These are phyloP conservation scores for Lepilemur septentrionalis DNA, from an alignment of 2,797 vertebrate genomes.

Conservation along the genomic window DNA sequence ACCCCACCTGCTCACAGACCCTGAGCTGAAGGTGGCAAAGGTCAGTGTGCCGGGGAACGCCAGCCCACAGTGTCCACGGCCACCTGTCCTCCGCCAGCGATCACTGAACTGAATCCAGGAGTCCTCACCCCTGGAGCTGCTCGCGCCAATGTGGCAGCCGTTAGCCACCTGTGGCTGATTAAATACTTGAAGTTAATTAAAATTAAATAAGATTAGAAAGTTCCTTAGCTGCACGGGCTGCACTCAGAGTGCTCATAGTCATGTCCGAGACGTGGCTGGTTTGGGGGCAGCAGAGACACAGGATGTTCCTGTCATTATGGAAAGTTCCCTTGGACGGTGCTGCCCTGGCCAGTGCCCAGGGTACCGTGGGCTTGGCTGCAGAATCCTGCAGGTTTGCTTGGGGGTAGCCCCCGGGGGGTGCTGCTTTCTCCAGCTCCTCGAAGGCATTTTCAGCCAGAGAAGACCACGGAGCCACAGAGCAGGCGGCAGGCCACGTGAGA, in stretches of 20 bases:
- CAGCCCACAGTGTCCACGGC: accelerated
- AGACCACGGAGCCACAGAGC: background rate
- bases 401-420: too few species aligned
- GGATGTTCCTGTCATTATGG: accelerated
- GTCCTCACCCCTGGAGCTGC: accelerated
- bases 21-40: background rate
- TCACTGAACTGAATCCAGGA: too few species aligned
- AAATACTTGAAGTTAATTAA: background rate
- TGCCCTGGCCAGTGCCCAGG: too few species aligned
- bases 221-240: background rate
- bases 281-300: accelerated
- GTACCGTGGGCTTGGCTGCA: accelerated
- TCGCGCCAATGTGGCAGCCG: accelerated
- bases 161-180: background rate
- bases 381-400: accelerated
- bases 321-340: accelerated
- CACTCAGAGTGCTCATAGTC: accelerated
- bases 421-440: background rate
- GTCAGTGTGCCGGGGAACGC: accelerated
- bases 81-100: background rate
- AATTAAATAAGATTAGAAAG: background rate
- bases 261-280: background rate
- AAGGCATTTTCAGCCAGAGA: background rate
- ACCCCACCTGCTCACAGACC: background rate
- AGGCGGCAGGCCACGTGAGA: accelerated